These are phyloP conservation scores for Palloptera scutellata DNA, from an alignment of 2,888 invertebrate species.

Conservation along the genomic window DNA sequence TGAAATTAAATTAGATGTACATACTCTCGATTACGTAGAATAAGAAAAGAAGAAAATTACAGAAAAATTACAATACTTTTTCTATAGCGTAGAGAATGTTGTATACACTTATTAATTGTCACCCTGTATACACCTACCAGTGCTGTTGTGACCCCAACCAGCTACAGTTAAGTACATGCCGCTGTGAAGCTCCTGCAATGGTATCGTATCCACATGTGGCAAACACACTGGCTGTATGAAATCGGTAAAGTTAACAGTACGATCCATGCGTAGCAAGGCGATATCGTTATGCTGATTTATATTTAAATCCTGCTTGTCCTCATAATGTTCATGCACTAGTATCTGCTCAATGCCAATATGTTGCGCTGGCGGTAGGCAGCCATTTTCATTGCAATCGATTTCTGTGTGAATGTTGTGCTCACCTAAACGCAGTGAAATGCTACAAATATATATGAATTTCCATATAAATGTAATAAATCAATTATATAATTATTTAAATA, in stretches of 20 bases:
- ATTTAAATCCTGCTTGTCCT: constrained; percentile 59
- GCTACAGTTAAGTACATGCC: constrained; percentile 63
- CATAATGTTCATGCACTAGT: constrained; percentile 71
- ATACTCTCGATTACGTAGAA: too few species aligned
- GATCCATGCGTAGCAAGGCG: constrained; percentile 70
- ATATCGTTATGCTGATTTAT: constrained; percentile 73
- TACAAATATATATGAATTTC: constrained; percentile 25
- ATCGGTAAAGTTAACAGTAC: constrained; percentile 66
- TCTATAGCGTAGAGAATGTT: too few species aligned
- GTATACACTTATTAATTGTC: too few species aligned
- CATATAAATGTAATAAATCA: neutral
- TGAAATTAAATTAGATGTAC: too few species aligned
- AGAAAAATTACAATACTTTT: too few species aligned
- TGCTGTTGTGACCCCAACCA: constrained; percentile 70
- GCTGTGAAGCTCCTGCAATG: constrained; percentile 15
- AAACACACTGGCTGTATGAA: constrained; percentile 69
- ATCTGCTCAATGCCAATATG: constrained; percentile 69
- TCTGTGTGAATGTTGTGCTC: constrained; percentile 48
- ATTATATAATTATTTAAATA: constrained; percentile 6
- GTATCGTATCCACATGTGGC: constrained; percentile 52
- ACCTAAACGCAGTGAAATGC: constrained; percentile 48
- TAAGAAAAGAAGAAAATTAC: too few species aligned
- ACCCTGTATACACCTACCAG: constrained; percentile 30
- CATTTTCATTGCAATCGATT: constrained; percentile 51
- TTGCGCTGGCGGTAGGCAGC: constrained; percentile 66